Base-by-base conservation (phyloP, 2,113 vertebrate genomes). In the Pavo muticus region DNA sequence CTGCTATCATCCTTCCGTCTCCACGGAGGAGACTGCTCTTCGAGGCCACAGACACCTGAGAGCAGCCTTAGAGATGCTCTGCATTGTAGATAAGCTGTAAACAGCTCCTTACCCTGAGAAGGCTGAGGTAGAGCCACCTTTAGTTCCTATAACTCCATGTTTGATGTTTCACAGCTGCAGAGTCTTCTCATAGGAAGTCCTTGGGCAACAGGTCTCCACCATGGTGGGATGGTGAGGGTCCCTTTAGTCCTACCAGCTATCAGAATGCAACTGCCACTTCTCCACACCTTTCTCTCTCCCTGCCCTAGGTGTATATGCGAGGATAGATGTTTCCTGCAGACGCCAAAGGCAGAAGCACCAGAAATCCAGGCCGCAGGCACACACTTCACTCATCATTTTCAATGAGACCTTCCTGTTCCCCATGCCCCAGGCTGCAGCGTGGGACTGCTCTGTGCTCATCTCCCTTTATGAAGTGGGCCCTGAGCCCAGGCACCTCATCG, bases 351-450 rank as follows among this genome's bases (percentile, higher is more conserved):
- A 98, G 73, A 98, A 95, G 74, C 97, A 98, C 72, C 98, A 98
- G 94, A 98, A 97, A 90, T 98, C 97, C 32, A 94, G 97, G 14
- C 73, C 92, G 8, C 91, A 84, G 91, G 65, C 79, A 30, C 87
- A 83, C 35, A 70, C 88, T 23, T 83, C 93, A 6, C 60, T 98
- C 54, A 98, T 97, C 2, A 94, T 98, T 82, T 98, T 98, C 94
- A 98, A 98, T 24, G 96, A 98, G 85, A 97, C 98, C 63, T 88
- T 98, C 70, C 93, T 98, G 35, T 98, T 99, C 93, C 80, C 95
- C 44, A 79, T 98, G 30, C 97, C 97, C 14, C 96, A 98, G 75
- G 74, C 88, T 52, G 92, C 94, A 8, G 82, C 97, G 4, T 95
- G 94, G 59, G 94, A 97, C 67, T 98, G 97, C 76, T 91, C 90